Conservation (phyloP, 2,113 vertebrate species). For the Ranitomeya imitator region DNA sequence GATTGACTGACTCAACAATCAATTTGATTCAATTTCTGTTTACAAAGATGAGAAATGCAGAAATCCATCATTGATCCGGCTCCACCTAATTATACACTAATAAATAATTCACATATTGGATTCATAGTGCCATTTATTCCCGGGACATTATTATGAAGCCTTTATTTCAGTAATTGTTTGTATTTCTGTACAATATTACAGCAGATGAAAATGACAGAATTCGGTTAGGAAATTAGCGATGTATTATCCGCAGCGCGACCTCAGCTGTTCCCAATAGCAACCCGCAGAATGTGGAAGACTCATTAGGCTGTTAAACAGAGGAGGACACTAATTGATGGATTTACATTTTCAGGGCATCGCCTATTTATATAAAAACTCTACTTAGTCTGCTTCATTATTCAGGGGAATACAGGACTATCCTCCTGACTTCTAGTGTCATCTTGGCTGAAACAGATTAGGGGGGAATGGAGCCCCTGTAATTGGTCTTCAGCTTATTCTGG, state of each 20-base stretch:
- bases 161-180: background rate
- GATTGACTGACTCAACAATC: background rate
- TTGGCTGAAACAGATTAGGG: conserved; percentile 62
- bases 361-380: conserved; percentile 70
- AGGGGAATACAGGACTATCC: conserved; percentile 68
- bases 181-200: background rate
- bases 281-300: conserved; percentile 65
- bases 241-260: conserved; percentile 59
- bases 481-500: conserved; percentile 64
- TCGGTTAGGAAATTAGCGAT: conserved; percentile 62
- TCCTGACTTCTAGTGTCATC: conserved; percentile 63
- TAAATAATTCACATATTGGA: conserved; percentile 9
- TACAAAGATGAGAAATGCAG: background rate
- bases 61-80: background rate
- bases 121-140: background rate
- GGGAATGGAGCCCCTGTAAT: conserved; percentile 65
- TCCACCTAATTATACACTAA: background rate
- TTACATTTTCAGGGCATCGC: conserved; percentile 69
- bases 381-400: conserved; percentile 64
- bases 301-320: conserved; percentile 62
- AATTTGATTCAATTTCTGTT: background rate
- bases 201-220: conserved; percentile 56
- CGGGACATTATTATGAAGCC: background rate
- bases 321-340: conserved; percentile 69
- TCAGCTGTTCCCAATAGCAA: conserved; percentile 67